Base-by-base conservation (phyloP, 2,888 invertebrate species). In the Catocala sponsa region DNA sequence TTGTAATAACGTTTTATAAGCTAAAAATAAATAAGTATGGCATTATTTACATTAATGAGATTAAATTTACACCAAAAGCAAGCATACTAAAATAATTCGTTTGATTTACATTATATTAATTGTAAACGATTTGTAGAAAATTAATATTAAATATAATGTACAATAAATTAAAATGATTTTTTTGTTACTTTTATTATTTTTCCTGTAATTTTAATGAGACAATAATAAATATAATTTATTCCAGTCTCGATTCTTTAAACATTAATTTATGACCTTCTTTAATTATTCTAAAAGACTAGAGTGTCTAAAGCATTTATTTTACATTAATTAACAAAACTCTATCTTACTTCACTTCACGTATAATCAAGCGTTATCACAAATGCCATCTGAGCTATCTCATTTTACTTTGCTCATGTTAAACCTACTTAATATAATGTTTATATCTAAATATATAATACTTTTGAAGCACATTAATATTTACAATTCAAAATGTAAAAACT, bases 321-420 rank as follows among this genome's bases (percentile, higher is more conserved):
- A 77, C 68, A 72, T 56, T 60, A 58, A 71, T 53, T 68, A 78
- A 71, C 71, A 68, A 78, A 72, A 67, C 38, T 60, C 57, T 72
- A 68, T 48, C 55, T 43, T 72, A 70, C 53, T 35, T 51, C 67
- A 76, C 70, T 69, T 70, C 65, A 72, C 72, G 51, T 66, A 67
- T 61, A 59, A 78, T 76, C 76, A 84, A 87, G 87, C 88, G 74
- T 82, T 88, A 88, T 88, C 88, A 88, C 88, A 88, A 85, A 86
- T 79, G 86, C 84, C 85, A 43, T 77, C 71, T 80, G 84, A 85
- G 84, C 86, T 81, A 67, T 66, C 71, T 76, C 76, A 59, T 59
- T 61, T 67, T 48, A 70, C 53, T 62, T 62, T 69, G 73, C 76
- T 75, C 70, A 60, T 63, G 58, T 47, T 59, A 70, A 57, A 44